Base-by-base conservation (phyloP, 2,888 invertebrate genomes). In the Cephus pygmeus region DNA sequence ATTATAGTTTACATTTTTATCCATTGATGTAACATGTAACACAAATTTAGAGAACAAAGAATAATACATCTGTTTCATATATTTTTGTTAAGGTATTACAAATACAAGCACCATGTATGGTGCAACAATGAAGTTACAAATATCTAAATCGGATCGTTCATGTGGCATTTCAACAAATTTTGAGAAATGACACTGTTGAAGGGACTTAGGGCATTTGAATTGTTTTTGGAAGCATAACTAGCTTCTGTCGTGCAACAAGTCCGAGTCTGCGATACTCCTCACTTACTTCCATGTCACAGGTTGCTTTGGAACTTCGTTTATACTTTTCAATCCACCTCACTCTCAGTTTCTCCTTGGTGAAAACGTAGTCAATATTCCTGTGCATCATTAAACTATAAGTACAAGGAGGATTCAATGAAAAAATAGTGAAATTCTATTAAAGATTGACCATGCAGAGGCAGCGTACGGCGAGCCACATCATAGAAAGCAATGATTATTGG, bases 291-390 rank as follows among this genome's bases (percentile, higher is more conserved):
- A 87, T 84, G 87, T 87, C 81, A 84, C 85, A 87, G 87, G 86
- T 87, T 81, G 88, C 86, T 84, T 85, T 86, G 87, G 87, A 89
- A 89, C 86, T 87, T 87, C 85, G 85, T 84, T 86, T 84, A 85
- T 86, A 88, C 85, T 86, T 87, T 88, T 40, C 83, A 82, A 86
- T 88, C 87, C 86, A 86, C 87, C 87, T 86, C 89, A 88, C 88
- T 89, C 87, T 90, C 89, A 88, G 89, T 90, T 90, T 88, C 89
- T 88, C 88, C 90, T 79, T 86, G 89, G 88, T 88, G 87, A 90
- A 90, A 90, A 90, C 87, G 89, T 84, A 90, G 90, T 90, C 88
- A 88, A 88, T 81, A 86, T 88, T 87, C 89, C 90, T 90, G 90
- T 88, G 85, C 89, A 89, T 89, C 83, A 87, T 90, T 83, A 87